Conservation (phyloP, 2,888 invertebrate genomes). For the Rugalucina vietnamica region DNA sequence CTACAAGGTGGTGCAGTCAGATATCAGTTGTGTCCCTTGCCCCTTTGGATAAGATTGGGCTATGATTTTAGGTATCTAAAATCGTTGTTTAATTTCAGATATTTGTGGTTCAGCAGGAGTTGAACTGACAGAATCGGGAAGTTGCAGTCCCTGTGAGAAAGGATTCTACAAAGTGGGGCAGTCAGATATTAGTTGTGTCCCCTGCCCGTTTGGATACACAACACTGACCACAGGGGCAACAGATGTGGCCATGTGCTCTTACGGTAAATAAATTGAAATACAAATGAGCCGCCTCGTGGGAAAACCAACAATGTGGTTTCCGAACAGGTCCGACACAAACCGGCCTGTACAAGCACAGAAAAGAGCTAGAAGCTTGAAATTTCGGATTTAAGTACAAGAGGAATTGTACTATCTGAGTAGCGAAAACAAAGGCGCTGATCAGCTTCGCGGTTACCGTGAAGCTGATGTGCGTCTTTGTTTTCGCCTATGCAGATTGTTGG, state of each 20-base stretch:
- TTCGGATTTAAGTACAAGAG: too few relatives aligned
- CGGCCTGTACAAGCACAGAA: too few relatives aligned
- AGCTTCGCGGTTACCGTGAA: too few relatives aligned
- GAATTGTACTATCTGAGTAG: too few relatives aligned
- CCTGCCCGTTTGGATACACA: constrained; percentile 96
- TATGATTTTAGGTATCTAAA: background rate
- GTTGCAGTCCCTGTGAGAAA: constrained; percentile 94
- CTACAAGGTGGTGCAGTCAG: constrained; percentile 96
- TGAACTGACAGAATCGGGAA: constrained; percentile 82
- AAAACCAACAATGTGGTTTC: too few relatives aligned
- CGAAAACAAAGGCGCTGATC: too few relatives aligned
- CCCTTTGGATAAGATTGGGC: constrained; percentile 91
- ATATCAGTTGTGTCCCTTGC: constrained; percentile 95
- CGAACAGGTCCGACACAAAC: too few relatives aligned
- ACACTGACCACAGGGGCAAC: constrained; percentile 92
- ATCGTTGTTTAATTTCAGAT: constrained; percentile 57
- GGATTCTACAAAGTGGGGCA: constrained; percentile 97
- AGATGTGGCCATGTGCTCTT: constrained; percentile 83
- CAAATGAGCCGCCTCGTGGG: too few relatives aligned
- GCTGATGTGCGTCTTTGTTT: too few relatives aligned
- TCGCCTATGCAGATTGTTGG: too few relatives aligned
- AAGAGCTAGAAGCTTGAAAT: too few relatives aligned
- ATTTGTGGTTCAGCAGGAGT: constrained; percentile 68
- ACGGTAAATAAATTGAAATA: constrained; percentile 66
- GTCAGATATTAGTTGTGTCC: constrained; percentile 94